phyloP scores from a whole-genome alignment of 2,113 vertebrate species.

The Gasterosteus aculeatus region DNA sequence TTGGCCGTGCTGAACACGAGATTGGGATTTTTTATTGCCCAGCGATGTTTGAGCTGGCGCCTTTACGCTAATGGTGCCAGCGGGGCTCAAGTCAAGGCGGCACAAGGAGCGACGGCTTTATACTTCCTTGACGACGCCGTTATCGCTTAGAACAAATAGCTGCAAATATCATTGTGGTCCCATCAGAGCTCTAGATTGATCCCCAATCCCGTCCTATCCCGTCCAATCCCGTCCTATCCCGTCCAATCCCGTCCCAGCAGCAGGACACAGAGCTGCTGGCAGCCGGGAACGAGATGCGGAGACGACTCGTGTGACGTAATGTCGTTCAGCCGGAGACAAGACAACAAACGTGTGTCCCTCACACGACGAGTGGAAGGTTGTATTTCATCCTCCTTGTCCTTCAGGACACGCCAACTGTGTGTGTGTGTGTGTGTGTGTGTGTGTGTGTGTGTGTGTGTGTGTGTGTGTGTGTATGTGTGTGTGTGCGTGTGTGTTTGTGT shows the following conservation, averaged over 20 bases:
- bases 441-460: slow-evolving; percentile 33
- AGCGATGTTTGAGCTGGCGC: no score
- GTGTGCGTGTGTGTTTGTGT: slow-evolving; percentile 34
- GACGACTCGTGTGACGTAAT: slow-evolving; percentile 72
- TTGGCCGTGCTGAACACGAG: background rate
- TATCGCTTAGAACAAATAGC: background rate
- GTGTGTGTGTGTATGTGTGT: slow-evolving; percentile 32
- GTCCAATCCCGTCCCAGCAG: slow-evolving; percentile 39
- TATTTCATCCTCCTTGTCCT: slow-evolving; percentile 72
- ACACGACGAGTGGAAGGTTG: slow-evolving; percentile 60
- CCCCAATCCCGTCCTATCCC: slow-evolving; percentile 41
- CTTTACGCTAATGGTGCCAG: no score
- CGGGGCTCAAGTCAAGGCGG: no score
- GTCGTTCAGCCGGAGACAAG: slow-evolving; percentile 71
- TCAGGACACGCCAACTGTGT: slow-evolving; percentile 43
- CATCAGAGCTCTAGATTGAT: slow-evolving; percentile 20
- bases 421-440: slow-evolving; percentile 32
- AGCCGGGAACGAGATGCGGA: slow-evolving; percentile 58
- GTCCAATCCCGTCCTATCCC: slow-evolving; percentile 47
- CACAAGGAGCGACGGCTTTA: no score
- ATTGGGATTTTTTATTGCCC: no score
- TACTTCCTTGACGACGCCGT: no score
- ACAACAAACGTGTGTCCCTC: slow-evolving; percentile 73
- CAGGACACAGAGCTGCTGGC: slow-evolving; percentile 49
- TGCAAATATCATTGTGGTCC: slow-evolving; percentile 3